Conservation (phyloP, 2,113 vertebrate genomes). For the Typhlomys cinereus region DNA sequence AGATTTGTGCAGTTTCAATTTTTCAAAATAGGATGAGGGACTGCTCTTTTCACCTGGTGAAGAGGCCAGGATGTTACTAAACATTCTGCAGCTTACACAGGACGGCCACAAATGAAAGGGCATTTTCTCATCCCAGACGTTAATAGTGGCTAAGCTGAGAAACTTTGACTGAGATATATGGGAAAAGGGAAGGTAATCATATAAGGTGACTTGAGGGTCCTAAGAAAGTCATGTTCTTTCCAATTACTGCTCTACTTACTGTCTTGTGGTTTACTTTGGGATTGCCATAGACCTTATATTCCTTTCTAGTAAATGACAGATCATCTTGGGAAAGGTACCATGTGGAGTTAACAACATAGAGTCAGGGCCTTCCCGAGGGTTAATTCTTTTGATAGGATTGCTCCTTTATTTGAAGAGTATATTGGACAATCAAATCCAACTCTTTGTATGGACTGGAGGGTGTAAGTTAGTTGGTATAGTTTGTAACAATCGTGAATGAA, state of each 20-base stretch:
- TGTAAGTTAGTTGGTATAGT: neutral
- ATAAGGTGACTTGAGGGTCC: neutral
- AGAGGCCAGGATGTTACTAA: neutral
- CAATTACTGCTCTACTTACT: neutral
- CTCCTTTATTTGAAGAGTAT: neutral
- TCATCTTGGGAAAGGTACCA: constrained; percentile 1
- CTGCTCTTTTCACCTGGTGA: neutral
- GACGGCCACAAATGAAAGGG: neutral
- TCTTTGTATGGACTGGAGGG: neutral
- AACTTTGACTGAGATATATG: neutral
- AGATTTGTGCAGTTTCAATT: neutral
- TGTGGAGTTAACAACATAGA: neutral
- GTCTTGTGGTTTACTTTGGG: neutral
- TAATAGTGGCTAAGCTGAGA: neutral
- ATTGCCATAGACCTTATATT: neutral
- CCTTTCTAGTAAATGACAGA: neutral
- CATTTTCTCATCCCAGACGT: neutral
- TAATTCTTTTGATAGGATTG: neutral
- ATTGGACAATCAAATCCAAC: neutral
- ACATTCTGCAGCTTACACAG: neutral
- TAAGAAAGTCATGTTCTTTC: neutral
- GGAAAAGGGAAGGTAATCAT: neutral
- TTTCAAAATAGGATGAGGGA: neutral
- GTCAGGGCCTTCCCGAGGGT: neutral
- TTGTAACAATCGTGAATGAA: too few relatives aligned